Percentiles rank a stretch among this genome's conserved stretches.
phyloP scores from a whole-genome alignment of 2,888 invertebrate species.

The Anthoptus insignis region DNA sequence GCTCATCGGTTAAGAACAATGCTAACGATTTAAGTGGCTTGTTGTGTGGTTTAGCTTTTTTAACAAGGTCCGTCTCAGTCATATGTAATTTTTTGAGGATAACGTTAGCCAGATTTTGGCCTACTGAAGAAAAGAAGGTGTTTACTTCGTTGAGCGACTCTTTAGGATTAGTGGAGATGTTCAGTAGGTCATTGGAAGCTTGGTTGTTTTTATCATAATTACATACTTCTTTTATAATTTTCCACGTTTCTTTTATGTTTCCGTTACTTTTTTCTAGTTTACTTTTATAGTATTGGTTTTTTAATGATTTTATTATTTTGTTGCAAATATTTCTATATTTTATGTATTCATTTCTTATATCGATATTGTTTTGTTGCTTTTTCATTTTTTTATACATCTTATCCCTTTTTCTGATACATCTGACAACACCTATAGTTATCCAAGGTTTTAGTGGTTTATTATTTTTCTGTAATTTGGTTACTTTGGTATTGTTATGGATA shows the following conservation, averaged over 20 bases:
- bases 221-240: conserved; percentile 27
- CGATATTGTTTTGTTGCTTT: conserved; percentile 1
- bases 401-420: conserved; percentile 1
- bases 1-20: conserved; percentile 9
- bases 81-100: conserved; percentile 19
- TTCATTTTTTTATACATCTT: conserved; percentile 18
- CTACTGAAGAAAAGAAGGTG: conserved; percentile 20
- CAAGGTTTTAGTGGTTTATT: neutral
- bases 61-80: conserved; percentile 10
- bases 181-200: conserved; percentile 6
- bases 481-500: neutral
- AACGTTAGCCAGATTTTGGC: conserved; percentile 9
- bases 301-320: conserved; percentile 19
- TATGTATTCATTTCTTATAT: conserved; percentile 11
- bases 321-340: conserved; percentile 25
- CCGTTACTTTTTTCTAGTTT: conserved; percentile 8
- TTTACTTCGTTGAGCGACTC: conserved; percentile 22
- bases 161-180: neutral
- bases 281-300: conserved; percentile 19
- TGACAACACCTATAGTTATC: neutral
- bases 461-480: neutral
- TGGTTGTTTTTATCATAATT: conserved; percentile 9
- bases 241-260: conserved; percentile 17
- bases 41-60: neutral
- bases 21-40: conserved; percentile 14